phyloP scores from a whole-genome alignment of 1,140 invertebrate genomes.

The Trigoniulus corallinus region DNA sequence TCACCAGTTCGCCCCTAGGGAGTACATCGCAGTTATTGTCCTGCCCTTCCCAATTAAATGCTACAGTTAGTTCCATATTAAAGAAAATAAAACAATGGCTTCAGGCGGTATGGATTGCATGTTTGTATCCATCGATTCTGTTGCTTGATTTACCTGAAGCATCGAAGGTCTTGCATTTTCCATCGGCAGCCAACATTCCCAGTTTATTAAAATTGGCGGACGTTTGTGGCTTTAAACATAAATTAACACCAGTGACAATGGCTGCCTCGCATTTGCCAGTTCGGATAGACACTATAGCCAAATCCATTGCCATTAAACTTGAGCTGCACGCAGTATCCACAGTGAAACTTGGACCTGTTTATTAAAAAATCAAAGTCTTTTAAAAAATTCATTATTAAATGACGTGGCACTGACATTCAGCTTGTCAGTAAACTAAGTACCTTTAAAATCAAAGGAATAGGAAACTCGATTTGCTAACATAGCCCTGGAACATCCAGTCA shows the following conservation, averaged over 20 bases:
- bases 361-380: conserved; percentile 5
- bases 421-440: conserved; percentile 15
- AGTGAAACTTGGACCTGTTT: conserved; percentile 33
- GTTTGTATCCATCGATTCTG: neutral
- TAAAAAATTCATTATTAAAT: neutral
- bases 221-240: conserved; percentile 34
- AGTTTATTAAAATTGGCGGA: conserved; percentile 22
- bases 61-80: neutral
- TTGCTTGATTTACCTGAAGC: conserved; percentile 21
- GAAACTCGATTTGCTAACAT: conserved; percentile 50
- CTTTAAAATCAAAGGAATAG: conserved; percentile 43
- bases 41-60: too few relatives aligned
- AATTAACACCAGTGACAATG: conserved; percentile 36
- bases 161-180: conserved; percentile 38
- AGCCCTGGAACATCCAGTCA: conserved; percentile 43
- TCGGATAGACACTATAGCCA: conserved; percentile 35
- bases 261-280: conserved; percentile 36
- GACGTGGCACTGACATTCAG: too few relatives aligned
- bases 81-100: neutral
- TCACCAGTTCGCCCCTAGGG: too few relatives aligned
- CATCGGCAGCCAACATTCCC: conserved; percentile 33
- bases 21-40: too few relatives aligned
- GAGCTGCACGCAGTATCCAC: conserved; percentile 45
- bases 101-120: neutral
- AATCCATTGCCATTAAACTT: conserved; percentile 34